Percentiles rank a stretch among this genome's conserved stretches.
These are phyloP conservation scores for Drosophila navojoa DNA, from an alignment of 1,140 invertebrate genomes.

Conservation along the genomic window DNA sequence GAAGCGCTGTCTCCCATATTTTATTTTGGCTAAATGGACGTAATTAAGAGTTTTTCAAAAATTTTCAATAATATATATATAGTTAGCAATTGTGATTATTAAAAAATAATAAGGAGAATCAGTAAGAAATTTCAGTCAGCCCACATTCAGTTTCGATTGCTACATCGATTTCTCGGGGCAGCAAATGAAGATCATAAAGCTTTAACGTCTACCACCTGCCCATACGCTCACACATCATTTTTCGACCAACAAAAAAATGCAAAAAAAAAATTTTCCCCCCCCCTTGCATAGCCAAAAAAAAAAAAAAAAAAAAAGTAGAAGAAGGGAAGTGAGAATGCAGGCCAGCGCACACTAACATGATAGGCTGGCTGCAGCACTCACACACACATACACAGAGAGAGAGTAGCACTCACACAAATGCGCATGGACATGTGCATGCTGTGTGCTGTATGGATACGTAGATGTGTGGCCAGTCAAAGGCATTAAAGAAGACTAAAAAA, in stretches of 20 bases:
- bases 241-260: constrained; percentile 51
- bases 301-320: constrained; percentile 13
- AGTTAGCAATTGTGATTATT: no score
- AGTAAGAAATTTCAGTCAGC: no score
- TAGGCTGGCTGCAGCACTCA: constrained; percentile 63
- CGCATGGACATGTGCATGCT: constrained; percentile 48
- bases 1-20: no score
- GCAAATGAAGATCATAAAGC: constrained; percentile 1
- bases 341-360: constrained; percentile 75
- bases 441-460: constrained; percentile 39
- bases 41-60: no score
- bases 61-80: no score
- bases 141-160: no score
- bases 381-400: constrained; percentile 26
- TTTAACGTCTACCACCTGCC: constrained; percentile 2
- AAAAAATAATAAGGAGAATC: no score
- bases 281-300: constrained; percentile 19
- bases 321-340: constrained; percentile 17
- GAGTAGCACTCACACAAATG: background rate
- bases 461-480: constrained; percentile 59
- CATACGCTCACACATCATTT: constrained; percentile 59
- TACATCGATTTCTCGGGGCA: no score
- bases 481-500: constrained; percentile 40
- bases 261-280: constrained; percentile 46
- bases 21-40: no score